These are phyloP conservation scores for Melolontha melolontha DNA, from an alignment of 2,888 invertebrate genomes.

Conservation along the genomic window DNA sequence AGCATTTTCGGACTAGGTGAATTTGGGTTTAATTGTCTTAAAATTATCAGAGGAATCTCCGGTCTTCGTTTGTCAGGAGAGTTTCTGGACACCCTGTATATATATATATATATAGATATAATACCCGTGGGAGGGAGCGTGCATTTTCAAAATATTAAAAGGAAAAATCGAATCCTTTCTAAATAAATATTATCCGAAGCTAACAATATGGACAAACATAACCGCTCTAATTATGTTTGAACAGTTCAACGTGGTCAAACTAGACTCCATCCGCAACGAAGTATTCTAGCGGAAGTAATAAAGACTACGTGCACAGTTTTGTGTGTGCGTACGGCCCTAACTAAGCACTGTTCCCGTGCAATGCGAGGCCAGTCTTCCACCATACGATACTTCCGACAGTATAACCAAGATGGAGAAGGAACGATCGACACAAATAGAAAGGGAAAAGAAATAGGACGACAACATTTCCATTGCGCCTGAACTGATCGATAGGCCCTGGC, in stretches of 20 bases:
- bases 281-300: constrained; percentile 27
- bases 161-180: too few relatives aligned
- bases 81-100: too few relatives aligned
- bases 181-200: background rate
- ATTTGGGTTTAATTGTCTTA: too few relatives aligned
- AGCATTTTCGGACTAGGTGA: too few relatives aligned
- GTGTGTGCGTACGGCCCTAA: background rate
- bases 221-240: constrained; percentile 24
- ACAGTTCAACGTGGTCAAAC: constrained; percentile 17
- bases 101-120: too few relatives aligned
- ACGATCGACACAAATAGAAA: background rate
- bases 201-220: constrained; percentile 10
- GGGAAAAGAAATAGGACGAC: constrained; percentile 1
- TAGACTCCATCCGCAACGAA: background rate
- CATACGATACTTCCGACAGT: background rate
- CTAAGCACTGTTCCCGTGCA: constrained; percentile 6
- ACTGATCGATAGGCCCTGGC: background rate
- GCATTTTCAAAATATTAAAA: too few relatives aligned
- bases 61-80: too few relatives aligned
- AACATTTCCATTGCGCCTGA: background rate
- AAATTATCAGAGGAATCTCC: too few relatives aligned
- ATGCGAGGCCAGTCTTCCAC: background rate
- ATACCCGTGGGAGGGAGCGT: too few relatives aligned
- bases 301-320: constrained; percentile 9
- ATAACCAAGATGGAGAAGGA: constrained; percentile 1